These are phyloP conservation scores for Carcinoscorpius rotundicauda DNA, from an alignment of 1,140 invertebrate genomes.

Conservation along the genomic window DNA sequence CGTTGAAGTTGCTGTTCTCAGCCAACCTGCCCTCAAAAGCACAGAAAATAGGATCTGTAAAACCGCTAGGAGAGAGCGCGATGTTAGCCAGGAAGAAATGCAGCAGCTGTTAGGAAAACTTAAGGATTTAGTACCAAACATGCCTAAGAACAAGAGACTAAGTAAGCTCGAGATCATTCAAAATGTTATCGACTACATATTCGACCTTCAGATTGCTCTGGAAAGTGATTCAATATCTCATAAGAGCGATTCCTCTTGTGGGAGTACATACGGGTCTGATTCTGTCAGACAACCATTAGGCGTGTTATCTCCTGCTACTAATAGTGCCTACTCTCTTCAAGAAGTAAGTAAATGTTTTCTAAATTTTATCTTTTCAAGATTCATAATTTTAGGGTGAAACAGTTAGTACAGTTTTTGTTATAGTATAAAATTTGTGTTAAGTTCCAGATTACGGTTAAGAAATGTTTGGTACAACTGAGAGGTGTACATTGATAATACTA, in stretches of 20 bases:
- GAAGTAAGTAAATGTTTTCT: constrained; percentile 16
- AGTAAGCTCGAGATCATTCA: constrained; percentile 90
- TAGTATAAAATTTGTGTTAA: too few species aligned
- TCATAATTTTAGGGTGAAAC: too few species aligned
- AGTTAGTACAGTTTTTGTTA: too few species aligned
- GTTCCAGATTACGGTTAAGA: too few species aligned
- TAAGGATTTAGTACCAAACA: constrained; percentile 55
- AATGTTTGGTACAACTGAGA: too few species aligned
- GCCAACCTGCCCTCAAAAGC: too few species aligned
- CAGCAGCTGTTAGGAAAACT: constrained; percentile 82
- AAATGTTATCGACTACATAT: constrained; percentile 93
- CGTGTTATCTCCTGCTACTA: constrained; percentile 23
- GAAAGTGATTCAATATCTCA: constrained; percentile 41
- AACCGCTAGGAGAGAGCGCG: not conserved
- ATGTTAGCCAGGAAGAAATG: constrained; percentile 53
- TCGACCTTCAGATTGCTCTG: constrained; percentile 77
- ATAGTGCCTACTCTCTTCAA: constrained; percentile 23
- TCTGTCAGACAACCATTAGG: constrained; percentile 24
- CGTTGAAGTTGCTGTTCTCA: too few species aligned
- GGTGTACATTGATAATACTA: too few species aligned
- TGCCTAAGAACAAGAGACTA: constrained; percentile 38
- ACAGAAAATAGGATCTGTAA: too few species aligned
- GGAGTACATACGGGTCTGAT: constrained; percentile 13
- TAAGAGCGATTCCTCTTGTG: constrained; percentile 25
- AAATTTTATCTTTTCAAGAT: too few species aligned